phyloP scores from a whole-genome alignment of 2,113 vertebrate species.

The Solenodon paradoxus region DNA sequence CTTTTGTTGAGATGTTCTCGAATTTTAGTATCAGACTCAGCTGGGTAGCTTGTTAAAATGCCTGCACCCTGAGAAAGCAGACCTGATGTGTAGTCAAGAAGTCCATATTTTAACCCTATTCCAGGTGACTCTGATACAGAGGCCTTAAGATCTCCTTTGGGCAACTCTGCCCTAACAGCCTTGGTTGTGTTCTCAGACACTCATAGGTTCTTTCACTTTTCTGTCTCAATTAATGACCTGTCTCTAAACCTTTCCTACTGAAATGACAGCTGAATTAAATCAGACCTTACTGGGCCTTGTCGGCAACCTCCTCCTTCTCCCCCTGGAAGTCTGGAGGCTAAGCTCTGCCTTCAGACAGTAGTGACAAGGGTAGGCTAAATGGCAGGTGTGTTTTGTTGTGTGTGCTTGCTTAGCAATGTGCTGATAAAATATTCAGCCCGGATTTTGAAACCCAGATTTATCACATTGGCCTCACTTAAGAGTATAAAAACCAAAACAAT shows the following conservation, averaged over 20 bases:
- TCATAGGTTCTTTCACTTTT: neutral
- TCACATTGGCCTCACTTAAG: neutral
- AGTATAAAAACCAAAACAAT: neutral
- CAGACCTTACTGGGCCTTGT: neutral
- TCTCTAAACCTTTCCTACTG: neutral
- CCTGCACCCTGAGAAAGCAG: neutral
- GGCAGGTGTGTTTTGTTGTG: neutral
- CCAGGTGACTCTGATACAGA: neutral
- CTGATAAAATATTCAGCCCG: neutral
- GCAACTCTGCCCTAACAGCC: neutral
- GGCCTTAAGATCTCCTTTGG: neutral
- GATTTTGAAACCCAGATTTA: neutral
- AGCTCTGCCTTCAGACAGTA: neutral
- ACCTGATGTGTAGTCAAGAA: neutral
- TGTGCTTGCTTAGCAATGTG: neutral
- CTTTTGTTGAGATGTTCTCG: neutral
- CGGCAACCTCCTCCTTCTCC: neutral
- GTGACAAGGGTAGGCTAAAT: neutral
- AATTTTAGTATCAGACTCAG: neutral
- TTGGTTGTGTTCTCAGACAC: neutral
- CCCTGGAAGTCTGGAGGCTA: neutral
- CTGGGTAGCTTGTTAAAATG: neutral
- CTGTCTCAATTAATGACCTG: neutral
- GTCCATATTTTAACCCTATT: neutral
- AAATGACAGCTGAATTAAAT: slow-evolving; percentile 4